Percentiles rank a stretch among this genome's conserved stretches.
These are phyloP conservation scores for Vesta saturnalis DNA, from an alignment of 2,888 invertebrate species.

Conservation along the genomic window DNA sequence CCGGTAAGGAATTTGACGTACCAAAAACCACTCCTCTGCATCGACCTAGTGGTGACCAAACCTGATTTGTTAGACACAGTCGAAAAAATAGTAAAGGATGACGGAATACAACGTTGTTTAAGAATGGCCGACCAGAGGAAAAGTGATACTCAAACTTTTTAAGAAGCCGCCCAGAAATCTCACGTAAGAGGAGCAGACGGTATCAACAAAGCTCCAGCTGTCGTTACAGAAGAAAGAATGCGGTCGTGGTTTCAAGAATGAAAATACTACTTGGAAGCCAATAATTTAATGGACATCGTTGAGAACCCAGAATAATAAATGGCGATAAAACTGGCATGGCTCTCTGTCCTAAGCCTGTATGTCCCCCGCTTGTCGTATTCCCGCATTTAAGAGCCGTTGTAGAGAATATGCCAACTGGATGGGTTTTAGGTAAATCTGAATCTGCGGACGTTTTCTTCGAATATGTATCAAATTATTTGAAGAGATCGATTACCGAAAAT, in stretches of 20 bases:
- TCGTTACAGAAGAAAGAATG: constrained; percentile 49
- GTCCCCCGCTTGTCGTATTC: neutral
- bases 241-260: constrained; percentile 48
- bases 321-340: neutral
- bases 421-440: too few relatives aligned
- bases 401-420: neutral
- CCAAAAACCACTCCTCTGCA: too few relatives aligned
- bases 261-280: too few relatives aligned
- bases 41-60: too few relatives aligned
- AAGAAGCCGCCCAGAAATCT: constrained; percentile 47
- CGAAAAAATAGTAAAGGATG: too few relatives aligned
- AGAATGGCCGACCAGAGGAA: constrained; percentile 33
- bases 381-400: neutral
- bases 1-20: too few relatives aligned
- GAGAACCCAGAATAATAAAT: neutral
- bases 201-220: constrained; percentile 48
- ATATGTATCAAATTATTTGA: neutral
- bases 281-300: neutral
- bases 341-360: neutral
- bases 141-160: constrained; percentile 50
- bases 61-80: too few relatives aligned
- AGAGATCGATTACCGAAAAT: neutral
- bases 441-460: neutral
- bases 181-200: constrained; percentile 46
- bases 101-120: constrained; percentile 31